phyloP scores from a whole-genome alignment of 2,888 invertebrate species.

The Hoplodrina blanda region DNA sequence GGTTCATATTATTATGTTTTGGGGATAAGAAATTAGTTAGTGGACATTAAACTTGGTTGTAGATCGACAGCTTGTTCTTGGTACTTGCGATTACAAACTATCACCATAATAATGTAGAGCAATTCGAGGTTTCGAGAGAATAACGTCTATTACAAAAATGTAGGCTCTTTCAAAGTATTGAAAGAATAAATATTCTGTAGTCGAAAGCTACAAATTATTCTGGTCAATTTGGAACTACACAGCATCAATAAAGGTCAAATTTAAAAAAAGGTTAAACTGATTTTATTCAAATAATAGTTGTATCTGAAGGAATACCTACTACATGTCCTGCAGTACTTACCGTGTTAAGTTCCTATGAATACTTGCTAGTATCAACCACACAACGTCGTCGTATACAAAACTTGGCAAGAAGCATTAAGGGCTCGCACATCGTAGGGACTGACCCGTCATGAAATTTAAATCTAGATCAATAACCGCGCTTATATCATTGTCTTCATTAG shows the following conservation, averaged over 20 bases:
- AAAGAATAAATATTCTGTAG: neutral
- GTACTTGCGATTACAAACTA: slow-evolving; percentile 51
- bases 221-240: neutral
- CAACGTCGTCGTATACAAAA: slow-evolving; percentile 72
- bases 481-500: slow-evolving; percentile 91
- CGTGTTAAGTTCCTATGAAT: neutral
- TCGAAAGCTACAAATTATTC: neutral
- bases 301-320: neutral
- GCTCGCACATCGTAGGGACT: slow-evolving; percentile 89
- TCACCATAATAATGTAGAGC: neutral
- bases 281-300: neutral
- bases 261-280: too few relatives aligned
- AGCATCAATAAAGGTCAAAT: too few relatives aligned
- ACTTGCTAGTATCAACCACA: slow-evolving; percentile 71
- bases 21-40: slow-evolving; percentile 91
- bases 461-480: slow-evolving; percentile 91
- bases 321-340: too few relatives aligned
- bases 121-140: too few relatives aligned
- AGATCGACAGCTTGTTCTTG: slow-evolving; percentile 69
- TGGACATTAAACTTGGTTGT: slow-evolving; percentile 89
- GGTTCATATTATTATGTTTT: slow-evolving; percentile 90
- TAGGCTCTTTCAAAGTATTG: neutral
- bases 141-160: too few relatives aligned
- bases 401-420: slow-evolving; percentile 90
- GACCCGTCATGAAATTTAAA: slow-evolving; percentile 91